Percentiles rank a stretch among this genome's conserved stretches.
These are phyloP conservation scores for Pagetopsis macropterus DNA, from an alignment of 2,797 vertebrate genomes.

Conservation along the genomic window DNA sequence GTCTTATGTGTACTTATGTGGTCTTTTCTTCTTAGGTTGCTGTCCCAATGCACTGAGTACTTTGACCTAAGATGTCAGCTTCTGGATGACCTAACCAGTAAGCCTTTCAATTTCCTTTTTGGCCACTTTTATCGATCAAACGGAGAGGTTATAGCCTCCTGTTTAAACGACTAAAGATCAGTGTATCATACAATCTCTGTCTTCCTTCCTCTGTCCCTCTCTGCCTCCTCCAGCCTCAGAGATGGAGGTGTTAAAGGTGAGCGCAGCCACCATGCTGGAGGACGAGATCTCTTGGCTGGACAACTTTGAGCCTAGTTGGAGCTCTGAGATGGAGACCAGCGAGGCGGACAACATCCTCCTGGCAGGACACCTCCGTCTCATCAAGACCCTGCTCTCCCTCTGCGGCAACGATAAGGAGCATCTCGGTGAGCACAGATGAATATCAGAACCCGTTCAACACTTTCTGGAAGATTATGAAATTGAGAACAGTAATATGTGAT, in stretches of 20 bases:
- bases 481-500: neutral
- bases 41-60: slow-evolving; percentile 98
- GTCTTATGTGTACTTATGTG: neutral
- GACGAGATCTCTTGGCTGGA: slow-evolving; percentile 99
- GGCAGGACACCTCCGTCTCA: slow-evolving; percentile 95
- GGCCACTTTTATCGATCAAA: neutral
- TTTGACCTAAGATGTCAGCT: slow-evolving; percentile 97
- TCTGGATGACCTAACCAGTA: slow-evolving; percentile 96
- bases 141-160: neutral
- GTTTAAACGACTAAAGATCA: slow-evolving; percentile 3
- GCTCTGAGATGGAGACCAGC: slow-evolving; percentile 95
- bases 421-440: slow-evolving; percentile 85
- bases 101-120: slow-evolving; percentile 65
- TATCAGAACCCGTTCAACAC: neutral
- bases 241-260: slow-evolving; percentile 96
- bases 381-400: slow-evolving; percentile 96
- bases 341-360: slow-evolving; percentile 97
- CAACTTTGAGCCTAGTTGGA: slow-evolving; percentile 98
- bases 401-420: slow-evolving; percentile 97
- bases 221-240: slow-evolving; percentile 85
- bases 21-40: slow-evolving; percentile 81
- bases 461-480: neutral
- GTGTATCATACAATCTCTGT: neutral
- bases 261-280: slow-evolving; percentile 95
- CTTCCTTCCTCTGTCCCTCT: neutral